These are phyloP conservation scores for Gymnocheta viridis DNA, from an alignment of 2,888 invertebrate species.

Conservation along the genomic window DNA sequence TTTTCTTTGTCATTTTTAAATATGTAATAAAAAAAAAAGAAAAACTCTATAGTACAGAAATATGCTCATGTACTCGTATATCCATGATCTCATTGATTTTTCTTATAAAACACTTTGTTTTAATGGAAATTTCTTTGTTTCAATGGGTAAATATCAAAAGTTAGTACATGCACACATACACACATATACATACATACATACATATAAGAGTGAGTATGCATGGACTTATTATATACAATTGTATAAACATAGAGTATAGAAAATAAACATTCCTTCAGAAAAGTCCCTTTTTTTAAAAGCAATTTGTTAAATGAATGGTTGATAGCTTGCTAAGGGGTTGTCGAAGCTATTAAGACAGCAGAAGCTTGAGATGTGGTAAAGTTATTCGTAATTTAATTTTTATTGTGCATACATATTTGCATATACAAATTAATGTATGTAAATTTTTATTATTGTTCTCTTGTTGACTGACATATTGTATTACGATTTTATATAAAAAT, in stretches of 20 bases:
- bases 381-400: conserved; percentile 39
- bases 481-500: conserved; percentile 8
- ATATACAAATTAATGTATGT: conserved; percentile 30
- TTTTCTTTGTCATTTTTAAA: not conserved
- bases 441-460: conserved; percentile 23
- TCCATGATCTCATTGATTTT: conserved; percentile 60
- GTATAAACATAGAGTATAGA: too few relatives aligned
- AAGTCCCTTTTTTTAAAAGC: conserved; percentile 26
- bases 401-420: conserved; percentile 33
- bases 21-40: conserved; percentile 1
- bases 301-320: conserved; percentile 26
- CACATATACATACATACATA: too few relatives aligned
- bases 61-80: conserved; percentile 37
- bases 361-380: not conserved
- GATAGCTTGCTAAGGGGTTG: not conserved
- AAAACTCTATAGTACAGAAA: conserved; percentile 1
- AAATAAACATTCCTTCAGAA: conserved; percentile 12
- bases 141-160: conserved; percentile 2
- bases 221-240: too few relatives aligned
- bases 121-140: conserved; percentile 40
- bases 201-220: too few relatives aligned
- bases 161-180: not conserved
- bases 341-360: not conserved
- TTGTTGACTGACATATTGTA: conserved; percentile 5
- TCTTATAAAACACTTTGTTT: conserved; percentile 28